phyloP scores from a whole-genome alignment of 2,113 vertebrate species.

The Heterocephalus glaber region DNA sequence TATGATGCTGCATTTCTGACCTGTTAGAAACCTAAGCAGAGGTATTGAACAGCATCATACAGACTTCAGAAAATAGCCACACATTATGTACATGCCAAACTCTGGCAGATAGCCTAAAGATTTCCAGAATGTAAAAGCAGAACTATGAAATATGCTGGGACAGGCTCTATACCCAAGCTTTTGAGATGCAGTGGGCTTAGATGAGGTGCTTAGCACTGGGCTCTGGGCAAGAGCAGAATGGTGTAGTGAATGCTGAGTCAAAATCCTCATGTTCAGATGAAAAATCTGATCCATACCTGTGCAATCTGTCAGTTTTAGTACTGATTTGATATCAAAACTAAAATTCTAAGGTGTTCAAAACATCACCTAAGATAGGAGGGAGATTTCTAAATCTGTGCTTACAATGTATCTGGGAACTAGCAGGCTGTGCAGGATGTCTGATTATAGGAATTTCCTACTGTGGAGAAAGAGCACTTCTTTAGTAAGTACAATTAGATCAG shows the following conservation, averaged over 20 bases:
- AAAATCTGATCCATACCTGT: not conserved
- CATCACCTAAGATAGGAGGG: not conserved
- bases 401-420: not conserved
- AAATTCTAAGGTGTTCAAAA: not conserved
- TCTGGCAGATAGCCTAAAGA: not conserved
- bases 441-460: not conserved
- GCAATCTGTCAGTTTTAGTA: not conserved
- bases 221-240: not conserved
- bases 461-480: not conserved
- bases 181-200: not conserved
- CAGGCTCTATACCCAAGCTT: not conserved
- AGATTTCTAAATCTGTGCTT: not conserved
- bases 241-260: not conserved
- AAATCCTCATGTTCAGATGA: not conserved
- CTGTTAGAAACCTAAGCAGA: not conserved
- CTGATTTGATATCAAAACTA: not conserved
- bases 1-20: not conserved
- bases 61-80: not conserved
- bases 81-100: not conserved
- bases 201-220: not conserved
- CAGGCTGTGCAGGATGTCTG: not conserved
- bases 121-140: not conserved
- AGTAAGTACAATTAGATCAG: not conserved
- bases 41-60: not conserved
- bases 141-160: not conserved